Conservation (phyloP, 2,113 vertebrate species). For the Gavia stellata region DNA sequence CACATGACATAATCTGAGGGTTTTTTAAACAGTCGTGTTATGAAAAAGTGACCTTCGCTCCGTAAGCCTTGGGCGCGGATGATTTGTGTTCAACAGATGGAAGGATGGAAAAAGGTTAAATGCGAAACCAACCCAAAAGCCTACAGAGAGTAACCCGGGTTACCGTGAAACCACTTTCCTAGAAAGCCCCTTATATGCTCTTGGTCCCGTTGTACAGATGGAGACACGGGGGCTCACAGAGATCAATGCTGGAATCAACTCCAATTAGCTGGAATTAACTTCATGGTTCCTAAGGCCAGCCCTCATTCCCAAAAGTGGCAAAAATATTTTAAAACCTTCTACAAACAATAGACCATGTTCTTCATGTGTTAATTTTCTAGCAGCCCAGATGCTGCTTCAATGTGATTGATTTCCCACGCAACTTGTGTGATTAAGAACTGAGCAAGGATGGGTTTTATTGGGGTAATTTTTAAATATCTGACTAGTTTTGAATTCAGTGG, state of each 20-base stretch:
- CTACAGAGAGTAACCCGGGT: neutral
- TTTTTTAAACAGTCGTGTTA: slow-evolving; percentile 33
- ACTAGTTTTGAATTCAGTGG: neutral
- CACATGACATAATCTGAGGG: slow-evolving; percentile 40
- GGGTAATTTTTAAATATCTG: neutral
- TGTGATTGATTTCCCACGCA: neutral
- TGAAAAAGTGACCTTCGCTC: slow-evolving; percentile 37
- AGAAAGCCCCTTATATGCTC: neutral
- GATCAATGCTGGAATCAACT: neutral
- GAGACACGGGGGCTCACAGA: neutral
- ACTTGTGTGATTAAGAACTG: neutral
- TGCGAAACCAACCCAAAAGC: neutral
- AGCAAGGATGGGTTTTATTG: neutral
- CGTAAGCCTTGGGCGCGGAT: neutral
- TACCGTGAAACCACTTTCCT: neutral
- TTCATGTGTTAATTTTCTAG: neutral
- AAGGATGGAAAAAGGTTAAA: neutral
- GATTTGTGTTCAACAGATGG: neutral
- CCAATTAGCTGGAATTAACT: neutral
- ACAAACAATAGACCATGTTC: neutral
- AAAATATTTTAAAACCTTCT: neutral
- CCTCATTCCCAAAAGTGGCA: neutral
- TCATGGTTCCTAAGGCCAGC: neutral
- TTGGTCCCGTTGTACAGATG: neutral
- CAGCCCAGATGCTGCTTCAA: neutral